Conservation (phyloP, 1,140 invertebrate species). For the Lepidurus couesii region DNA sequence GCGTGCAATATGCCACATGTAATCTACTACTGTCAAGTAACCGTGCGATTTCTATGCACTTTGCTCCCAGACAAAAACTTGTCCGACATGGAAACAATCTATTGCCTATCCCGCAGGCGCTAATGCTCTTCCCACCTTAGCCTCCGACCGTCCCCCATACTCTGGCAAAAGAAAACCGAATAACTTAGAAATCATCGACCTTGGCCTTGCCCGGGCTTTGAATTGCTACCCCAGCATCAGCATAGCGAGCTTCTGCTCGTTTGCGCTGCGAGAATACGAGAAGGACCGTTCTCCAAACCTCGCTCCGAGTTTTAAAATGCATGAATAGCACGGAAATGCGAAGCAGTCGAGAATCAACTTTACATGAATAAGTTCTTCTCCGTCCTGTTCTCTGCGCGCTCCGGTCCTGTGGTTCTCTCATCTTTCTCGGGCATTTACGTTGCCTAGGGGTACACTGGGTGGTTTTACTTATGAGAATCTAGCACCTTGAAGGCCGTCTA, state of each 20-base stretch:
- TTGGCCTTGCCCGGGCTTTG: conserved; percentile 16
- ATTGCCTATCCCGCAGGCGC: conserved; percentile 20
- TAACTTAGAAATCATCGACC: conserved; percentile 11
- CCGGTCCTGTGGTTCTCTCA: not conserved
- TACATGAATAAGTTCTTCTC: not conserved
- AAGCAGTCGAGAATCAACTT: not conserved
- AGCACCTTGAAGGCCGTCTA: conserved; percentile 20
- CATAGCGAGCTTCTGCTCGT: not conserved
- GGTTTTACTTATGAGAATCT: conserved; percentile 19
- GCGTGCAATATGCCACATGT: not conserved
- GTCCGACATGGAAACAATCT: not conserved
- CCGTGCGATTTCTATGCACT: not conserved
- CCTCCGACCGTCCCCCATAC: not conserved
- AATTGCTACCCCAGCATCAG: not conserved
- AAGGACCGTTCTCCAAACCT: not conserved
- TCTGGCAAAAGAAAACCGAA: not conserved
- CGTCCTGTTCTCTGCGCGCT: not conserved
- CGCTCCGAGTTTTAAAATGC: not conserved
- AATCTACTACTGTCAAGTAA: not conserved
- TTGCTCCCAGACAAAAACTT: not conserved
- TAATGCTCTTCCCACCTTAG: not conserved
- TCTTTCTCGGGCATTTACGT: conserved; percentile 9
- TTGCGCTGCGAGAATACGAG: not conserved
- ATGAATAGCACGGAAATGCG: not conserved
- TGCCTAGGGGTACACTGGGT: not conserved